A percentile compares a stretch with the other conserved stretches of the same genome.
phyloP scores from a whole-genome alignment of 2,113 vertebrate genomes.

The Platichthys stellatus region DNA sequence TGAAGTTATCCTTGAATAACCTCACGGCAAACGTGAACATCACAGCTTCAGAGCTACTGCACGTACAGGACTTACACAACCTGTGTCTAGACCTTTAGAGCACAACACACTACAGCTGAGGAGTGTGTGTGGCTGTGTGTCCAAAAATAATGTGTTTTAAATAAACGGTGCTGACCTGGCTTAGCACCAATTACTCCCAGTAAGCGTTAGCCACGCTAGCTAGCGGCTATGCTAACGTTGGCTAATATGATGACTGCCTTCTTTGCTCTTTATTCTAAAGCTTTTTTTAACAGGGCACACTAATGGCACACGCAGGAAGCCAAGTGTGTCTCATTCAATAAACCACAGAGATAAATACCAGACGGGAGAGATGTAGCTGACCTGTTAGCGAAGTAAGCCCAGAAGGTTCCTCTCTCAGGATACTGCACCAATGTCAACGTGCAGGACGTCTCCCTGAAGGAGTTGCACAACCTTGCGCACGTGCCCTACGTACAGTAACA shows the following conservation, averaged over 20 bases:
- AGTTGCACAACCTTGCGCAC: constrained; percentile 1
- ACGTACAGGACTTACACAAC: fast-evolving
- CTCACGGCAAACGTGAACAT: constrained; percentile 8
- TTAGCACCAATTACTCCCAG: background rate
- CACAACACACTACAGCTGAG: background rate
- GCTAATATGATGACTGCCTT: background rate
- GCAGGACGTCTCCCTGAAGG: constrained; percentile 5
- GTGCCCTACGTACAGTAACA: fast-evolving
- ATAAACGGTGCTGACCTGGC: too few species aligned
- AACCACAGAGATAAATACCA: fast-evolving
- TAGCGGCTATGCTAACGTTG: constrained; percentile 30
- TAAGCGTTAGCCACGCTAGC: background rate
- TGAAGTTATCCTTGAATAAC: constrained; percentile 22
- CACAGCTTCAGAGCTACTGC: background rate
- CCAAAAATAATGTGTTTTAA: too few species aligned
- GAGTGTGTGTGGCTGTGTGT: too few species aligned
- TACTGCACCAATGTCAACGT: constrained; percentile 60
- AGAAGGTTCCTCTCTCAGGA: too few species aligned
- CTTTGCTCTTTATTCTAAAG: background rate
- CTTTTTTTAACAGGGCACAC: background rate
- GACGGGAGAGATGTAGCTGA: fast-evolving
- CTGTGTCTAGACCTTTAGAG: background rate
- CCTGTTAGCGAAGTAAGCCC: background rate
- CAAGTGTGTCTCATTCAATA: background rate
- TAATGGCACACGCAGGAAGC: background rate